A percentile compares a stretch with the other conserved stretches of the same genome.
phyloP scores from a whole-genome alignment of 2,888 invertebrate genomes.

The Cephus nigrinus region DNA sequence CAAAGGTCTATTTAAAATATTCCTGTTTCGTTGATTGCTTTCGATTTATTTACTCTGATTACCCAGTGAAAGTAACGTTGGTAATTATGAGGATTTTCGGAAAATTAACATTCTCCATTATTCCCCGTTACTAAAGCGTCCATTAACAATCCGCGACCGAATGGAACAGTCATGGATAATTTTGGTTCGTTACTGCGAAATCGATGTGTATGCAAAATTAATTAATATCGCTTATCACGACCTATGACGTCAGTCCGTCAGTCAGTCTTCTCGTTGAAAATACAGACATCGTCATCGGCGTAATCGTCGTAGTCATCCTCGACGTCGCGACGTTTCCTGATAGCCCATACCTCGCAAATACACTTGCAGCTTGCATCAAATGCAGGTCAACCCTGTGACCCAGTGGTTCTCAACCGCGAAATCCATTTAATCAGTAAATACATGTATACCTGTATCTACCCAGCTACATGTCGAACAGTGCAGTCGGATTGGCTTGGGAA shows the following conservation, averaged over 20 bases:
- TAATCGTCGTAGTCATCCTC: neutral
- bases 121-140: neutral
- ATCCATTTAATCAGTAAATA: neutral
- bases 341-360: neutral
- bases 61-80: too few species aligned
- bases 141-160: neutral
- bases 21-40: neutral
- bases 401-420: neutral
- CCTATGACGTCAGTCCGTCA: neutral
- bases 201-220: neutral
- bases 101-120: neutral
- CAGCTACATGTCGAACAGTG: neutral
- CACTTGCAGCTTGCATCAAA: neutral
- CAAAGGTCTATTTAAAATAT: neutral
- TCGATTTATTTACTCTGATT: neutral
- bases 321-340: neutral
- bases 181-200: neutral
- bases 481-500: neutral
- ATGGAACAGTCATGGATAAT: neutral
- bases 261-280: neutral
- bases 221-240: neutral
- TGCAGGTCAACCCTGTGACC: neutral
- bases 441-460: neutral
- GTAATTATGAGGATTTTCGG: neutral
- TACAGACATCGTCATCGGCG: neutral